Evolutionary conservation across 2,113 vertebrate species (phyloP).

Genomic region (Actenoides lindsayi): DNA sequence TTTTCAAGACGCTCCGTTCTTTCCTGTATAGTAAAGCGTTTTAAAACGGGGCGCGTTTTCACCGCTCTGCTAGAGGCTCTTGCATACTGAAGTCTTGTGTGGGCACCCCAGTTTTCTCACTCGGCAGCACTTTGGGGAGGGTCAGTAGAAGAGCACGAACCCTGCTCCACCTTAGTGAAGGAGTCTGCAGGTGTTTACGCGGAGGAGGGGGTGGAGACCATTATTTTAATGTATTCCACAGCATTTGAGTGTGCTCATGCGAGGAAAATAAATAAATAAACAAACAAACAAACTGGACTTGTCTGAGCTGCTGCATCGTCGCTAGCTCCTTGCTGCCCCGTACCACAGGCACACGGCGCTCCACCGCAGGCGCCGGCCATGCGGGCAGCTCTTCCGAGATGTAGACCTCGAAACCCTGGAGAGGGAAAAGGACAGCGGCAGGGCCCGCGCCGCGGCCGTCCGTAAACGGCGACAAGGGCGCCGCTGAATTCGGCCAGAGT

Average conservation of each 20-base stretch:
- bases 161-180: background rate
- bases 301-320: background rate
- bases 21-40: background rate
- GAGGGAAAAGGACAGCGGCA: rapidly evolving
- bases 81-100: rapidly evolving
- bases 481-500: background rate
- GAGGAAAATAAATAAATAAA: no score
- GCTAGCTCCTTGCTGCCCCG: no score
- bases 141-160: no score
- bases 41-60: rapidly evolving
- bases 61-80: no score
- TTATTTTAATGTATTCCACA: background rate
- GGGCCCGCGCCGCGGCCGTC: no score
- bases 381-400: no score
- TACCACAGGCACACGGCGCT: background rate
- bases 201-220: no score
- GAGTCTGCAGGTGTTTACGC: no score
- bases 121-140: background rate
- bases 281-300: no score
- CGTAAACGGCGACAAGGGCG: background rate
- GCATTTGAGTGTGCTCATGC: background rate
- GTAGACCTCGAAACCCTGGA: rapidly evolving
- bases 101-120: no score
- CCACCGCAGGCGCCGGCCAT: background rate
- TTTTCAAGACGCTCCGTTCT: background rate